Evolutionary conservation across 92 coral and sea anemone genomes (phyloP), one percentile per base, ranked within the genome.

Genomic region (Plumapathes pennacea): DNA sequence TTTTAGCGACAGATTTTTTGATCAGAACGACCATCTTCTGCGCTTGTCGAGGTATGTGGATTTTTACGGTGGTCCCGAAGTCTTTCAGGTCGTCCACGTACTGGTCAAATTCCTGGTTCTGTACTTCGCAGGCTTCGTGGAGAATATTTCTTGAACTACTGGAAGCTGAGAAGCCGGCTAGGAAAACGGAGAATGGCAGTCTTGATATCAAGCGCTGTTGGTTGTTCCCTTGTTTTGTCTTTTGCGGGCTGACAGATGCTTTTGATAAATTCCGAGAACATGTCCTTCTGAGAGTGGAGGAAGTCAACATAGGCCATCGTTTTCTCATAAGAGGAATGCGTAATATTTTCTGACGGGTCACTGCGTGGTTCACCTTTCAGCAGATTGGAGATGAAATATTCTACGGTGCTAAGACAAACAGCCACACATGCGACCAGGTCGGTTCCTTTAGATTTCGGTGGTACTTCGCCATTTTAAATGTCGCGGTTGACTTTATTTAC

Each of bases 121-220:
- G 72, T 13, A 14, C 58, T 30, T 2, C 60, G 47, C 4, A 64
- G 60, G 4, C 58, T 5, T 25, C 49, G 72, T 9, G 60, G 40
- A 4, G 46, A 13, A 50, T 13, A 64, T 22, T 64, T 64, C 50
- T 64, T 64, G 60, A 64, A 49, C 33, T 46, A 58, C 38, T 64
- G 60, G 60, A 46, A 50, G 18, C 59, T 33, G 32, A 49, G 47
- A 10, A 64, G 18, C 1, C 32, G 1, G 13, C 60, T 60, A 20
- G 72, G 57, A 17, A 62, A 62, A 10, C 51, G 22, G 2, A 62
- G 57, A 20, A 57, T 37, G 65, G 65, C 49, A 1, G 15, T 32
- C 30, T 57, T 41, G 25, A 62, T 62, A 26, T 64, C 30, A 3
- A 29, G 25, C 11, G 60, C 15, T 15, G 46, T 31, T 12, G 71